Base-by-base conservation (phyloP, 2,888 invertebrate species). In the Zeuzera pyrina region DNA sequence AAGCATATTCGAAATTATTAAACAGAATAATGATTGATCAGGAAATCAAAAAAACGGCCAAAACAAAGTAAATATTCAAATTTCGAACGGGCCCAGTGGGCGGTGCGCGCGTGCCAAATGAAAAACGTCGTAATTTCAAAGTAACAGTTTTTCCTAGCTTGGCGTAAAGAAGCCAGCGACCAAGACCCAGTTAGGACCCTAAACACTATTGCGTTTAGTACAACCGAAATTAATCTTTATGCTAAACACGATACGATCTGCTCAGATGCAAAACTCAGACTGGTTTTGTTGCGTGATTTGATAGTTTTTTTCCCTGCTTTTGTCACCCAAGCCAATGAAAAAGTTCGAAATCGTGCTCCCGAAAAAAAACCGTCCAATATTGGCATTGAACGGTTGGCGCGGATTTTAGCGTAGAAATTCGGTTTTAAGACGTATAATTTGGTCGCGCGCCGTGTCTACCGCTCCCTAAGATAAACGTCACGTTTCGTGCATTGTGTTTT, bases 271-370 rank as follows among this genome's bases (percentile, higher is more conserved):
- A 35, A n/a, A 38, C 35, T 26, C 43, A 29, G 33, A 33, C 25
- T 33, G 47, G 50, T 42, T 53, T 45, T 48, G 38, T 51, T 45
- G 40, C 35, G 25, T 42, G 36, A 33, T 37, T 35, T 36, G 36
- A 41, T 38, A 35, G 42, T 49, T 37, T 38, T 64, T 68, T 71
- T 71, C 59, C 57, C 50, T 48, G 57, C 67, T 67, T 70, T 74
- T 79, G 78, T 76, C 81, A 77, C 76, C 72, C 67, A 69, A 68
- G 52, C 53, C 52, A 50, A 49, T 57, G 65, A 73, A 78, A 78
- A 79, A 73, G 61, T 68, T 71, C 39, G 74, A 78, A 77, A 79
- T 79, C 83, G 81, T 81, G 83, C 50, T 55, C 47, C 43, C 43
- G 51, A 47, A 69, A 74, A 76, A 72, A 69, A 64, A 43, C 57